Percentiles rank a stretch among this genome's conserved stretches.
phyloP scores from a whole-genome alignment of 2,888 invertebrate species.

The Pseudolycoriella hygida region DNA sequence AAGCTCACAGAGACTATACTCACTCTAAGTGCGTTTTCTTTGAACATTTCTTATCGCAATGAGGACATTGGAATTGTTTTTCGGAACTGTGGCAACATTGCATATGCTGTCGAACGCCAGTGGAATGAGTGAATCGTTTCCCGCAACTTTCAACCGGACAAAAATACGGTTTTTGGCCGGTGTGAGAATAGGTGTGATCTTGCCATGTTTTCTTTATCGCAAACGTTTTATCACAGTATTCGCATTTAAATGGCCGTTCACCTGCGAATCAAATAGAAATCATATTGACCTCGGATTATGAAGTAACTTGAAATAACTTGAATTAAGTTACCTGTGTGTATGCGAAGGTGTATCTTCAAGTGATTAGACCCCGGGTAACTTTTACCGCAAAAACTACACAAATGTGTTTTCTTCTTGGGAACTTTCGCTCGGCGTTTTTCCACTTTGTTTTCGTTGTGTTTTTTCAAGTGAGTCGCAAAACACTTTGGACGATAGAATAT shows the following conservation, averaged over 20 bases:
- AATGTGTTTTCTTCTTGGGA: background rate
- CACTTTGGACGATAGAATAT: background rate
- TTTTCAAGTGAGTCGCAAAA: background rate
- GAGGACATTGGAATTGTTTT: background rate
- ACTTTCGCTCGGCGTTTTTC: background rate
- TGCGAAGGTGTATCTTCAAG: background rate
- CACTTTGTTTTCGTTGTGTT: background rate
- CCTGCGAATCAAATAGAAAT: background rate
- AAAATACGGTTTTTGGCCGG: background rate
- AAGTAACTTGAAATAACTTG: background rate
- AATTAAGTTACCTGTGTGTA: background rate
- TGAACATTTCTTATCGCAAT: background rate
- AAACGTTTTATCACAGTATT: conserved; percentile 1
- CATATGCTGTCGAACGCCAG: background rate
- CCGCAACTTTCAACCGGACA: background rate
- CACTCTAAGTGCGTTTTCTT: background rate
- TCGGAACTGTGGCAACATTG: too few relatives aligned
- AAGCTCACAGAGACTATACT: background rate
- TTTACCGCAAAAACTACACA: background rate
- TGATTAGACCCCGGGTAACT: background rate
- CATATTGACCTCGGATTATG: background rate
- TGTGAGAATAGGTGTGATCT: background rate
- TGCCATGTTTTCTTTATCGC: background rate
- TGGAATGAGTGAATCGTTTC: background rate
- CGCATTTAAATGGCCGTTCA: background rate